Conservation (phyloP, 2,888 invertebrate genomes). For the Muschampia plurimacula region DNA sequence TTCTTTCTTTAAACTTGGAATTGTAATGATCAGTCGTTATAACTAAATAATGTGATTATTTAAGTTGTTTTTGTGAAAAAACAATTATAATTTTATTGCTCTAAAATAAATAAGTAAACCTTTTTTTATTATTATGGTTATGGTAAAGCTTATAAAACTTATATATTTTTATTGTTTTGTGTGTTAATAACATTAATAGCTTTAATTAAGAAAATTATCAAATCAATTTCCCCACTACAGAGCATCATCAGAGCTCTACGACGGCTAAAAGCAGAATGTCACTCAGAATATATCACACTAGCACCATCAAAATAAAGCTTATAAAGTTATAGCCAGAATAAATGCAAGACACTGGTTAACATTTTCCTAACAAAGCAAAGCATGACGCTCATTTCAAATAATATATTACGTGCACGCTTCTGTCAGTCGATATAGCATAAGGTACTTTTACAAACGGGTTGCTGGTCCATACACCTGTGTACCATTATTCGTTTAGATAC, state of each 20-base stretch:
- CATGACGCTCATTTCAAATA: conserved; percentile 38
- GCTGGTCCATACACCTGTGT: conserved; percentile 32
- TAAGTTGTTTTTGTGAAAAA: background rate
- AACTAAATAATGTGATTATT: background rate
- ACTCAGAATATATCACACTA: background rate
- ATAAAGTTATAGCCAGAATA: conserved; percentile 14
- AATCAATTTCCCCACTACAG: no score
- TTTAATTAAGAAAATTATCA: no score
- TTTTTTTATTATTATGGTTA: no score
- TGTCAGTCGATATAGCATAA: conserved; percentile 31
- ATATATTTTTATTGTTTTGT: no score
- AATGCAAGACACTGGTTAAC: conserved; percentile 27
- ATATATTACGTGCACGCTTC: conserved; percentile 39
- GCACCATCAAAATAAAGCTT: background rate
- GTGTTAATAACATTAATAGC: no score
- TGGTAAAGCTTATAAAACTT: no score
- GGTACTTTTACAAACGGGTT: conserved; percentile 32
- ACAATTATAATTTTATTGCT: background rate
- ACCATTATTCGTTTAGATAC: conserved; percentile 30
- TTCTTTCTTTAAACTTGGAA: background rate
- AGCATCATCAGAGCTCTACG: no score
- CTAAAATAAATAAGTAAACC: no score
- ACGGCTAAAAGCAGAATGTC: no score
- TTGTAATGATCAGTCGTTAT: background rate
- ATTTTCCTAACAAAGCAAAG: conserved; percentile 34